A percentile compares a stretch with the other conserved stretches of the same genome.
phyloP scores from a whole-genome alignment of 2,888 invertebrate species.

The Abrostola triplasia region DNA sequence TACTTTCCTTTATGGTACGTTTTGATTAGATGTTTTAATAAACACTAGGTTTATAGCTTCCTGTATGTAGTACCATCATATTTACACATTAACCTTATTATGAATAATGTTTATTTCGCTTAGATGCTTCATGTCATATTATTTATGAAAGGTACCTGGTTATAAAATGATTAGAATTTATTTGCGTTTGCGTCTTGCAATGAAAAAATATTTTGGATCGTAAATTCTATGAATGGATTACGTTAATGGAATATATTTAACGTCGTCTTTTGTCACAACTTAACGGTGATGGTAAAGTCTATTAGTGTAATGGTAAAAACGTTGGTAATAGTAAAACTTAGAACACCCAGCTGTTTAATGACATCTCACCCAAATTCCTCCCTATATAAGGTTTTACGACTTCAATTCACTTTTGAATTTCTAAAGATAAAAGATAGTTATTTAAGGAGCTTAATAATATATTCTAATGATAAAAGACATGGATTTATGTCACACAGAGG shows the following conservation, averaged over 20 bases:
- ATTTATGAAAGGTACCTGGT: conserved; percentile 4
- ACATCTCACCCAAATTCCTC: conserved; percentile 7
- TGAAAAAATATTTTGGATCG: conserved; percentile 1
- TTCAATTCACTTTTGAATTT: conserved; percentile 13
- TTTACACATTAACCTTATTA: conserved; percentile 55
- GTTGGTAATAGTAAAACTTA: background rate
- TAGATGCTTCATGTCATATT: conserved; percentile 19
- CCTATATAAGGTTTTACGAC: conserved; percentile 15
- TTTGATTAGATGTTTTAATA: conserved; percentile 65
- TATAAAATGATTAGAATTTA: conserved; percentile 14
- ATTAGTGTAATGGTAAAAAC: background rate
- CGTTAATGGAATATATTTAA: background rate
- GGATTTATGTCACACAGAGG: conserved; percentile 38
- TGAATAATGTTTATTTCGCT: conserved; percentile 33
- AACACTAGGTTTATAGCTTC: conserved; percentile 68
- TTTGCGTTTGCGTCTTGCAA: conserved; percentile 3
- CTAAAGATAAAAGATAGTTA: conserved; percentile 23
- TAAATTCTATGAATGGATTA: conserved; percentile 9
- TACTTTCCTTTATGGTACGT: conserved; percentile 71
- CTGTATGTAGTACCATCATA: conserved; percentile 58
- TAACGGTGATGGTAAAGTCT: background rate
- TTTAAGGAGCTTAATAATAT: conserved; percentile 14
- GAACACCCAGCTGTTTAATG: conserved; percentile 6
- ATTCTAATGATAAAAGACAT: conserved; percentile 7
- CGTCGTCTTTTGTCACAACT: conserved; percentile 1